Percentiles rank a stretch among this genome's conserved stretches.
phyloP scores from a whole-genome alignment of 2,797 vertebrate species.

The Cephalopachus bancanus region DNA sequence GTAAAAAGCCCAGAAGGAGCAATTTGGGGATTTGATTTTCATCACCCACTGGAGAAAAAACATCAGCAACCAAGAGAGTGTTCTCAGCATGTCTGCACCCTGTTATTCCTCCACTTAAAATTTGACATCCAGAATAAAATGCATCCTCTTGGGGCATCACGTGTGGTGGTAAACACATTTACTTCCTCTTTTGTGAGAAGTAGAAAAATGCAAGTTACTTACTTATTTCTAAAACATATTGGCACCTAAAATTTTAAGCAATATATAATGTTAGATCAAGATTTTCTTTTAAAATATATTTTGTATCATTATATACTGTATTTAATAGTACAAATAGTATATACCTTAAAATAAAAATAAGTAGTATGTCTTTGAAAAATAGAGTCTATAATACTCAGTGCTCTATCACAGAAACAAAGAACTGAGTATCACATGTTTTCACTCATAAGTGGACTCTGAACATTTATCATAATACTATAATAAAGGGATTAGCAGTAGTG shows the following conservation, averaged over 20 bases:
- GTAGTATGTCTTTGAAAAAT: not conserved
- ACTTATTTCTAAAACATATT: slow-evolving; percentile 65
- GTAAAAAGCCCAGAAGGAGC: slow-evolving; percentile 64
- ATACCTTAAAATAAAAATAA: slow-evolving; percentile 60
- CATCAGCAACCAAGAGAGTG: slow-evolving; percentile 34
- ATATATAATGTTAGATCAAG: slow-evolving; percentile 64
- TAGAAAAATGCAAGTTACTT: slow-evolving; percentile 45
- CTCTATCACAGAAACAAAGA: too few species aligned
- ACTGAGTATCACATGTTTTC: too few species aligned
- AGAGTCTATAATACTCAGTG: too few species aligned
- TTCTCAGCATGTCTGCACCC: slow-evolving; percentile 36
- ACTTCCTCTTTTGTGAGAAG: slow-evolving; percentile 56
- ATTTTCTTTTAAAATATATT: slow-evolving; percentile 61
- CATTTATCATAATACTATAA: too few species aligned
- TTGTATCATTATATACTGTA: slow-evolving; percentile 26
- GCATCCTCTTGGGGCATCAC: not conserved
- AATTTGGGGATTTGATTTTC: slow-evolving; percentile 72
- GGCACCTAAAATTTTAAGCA: slow-evolving; percentile 64
- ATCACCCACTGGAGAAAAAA: slow-evolving; percentile 61
- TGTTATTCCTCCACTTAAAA: slow-evolving; percentile 73
- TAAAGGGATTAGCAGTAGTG: too few species aligned
- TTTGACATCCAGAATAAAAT: slow-evolving; percentile 68
- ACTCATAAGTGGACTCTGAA: too few species aligned
- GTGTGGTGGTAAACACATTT: slow-evolving; percentile 60
- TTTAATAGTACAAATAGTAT: slow-evolving; percentile 13